These are phyloP conservation scores for Nyctibius grandis DNA, from an alignment of 2,797 vertebrate genomes.

Conservation along the genomic window DNA sequence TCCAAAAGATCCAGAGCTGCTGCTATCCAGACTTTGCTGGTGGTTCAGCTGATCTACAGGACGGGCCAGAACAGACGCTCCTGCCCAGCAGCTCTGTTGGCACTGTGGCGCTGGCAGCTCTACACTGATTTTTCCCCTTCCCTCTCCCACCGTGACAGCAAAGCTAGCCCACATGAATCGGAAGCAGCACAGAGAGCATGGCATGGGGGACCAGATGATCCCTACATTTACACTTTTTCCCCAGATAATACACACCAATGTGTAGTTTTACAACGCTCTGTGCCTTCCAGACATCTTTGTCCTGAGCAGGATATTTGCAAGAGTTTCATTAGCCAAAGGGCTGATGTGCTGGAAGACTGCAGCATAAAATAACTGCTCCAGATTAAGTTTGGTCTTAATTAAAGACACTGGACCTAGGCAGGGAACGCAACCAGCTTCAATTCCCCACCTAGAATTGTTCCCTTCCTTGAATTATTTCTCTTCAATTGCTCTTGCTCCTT, in stretches of 20 bases:
- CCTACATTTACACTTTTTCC: neutral
- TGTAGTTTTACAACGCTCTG: neutral
- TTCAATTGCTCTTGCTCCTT: neutral
- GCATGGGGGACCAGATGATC: neutral
- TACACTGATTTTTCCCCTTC: neutral
- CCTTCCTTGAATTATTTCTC: neutral
- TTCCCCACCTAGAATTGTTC: neutral
- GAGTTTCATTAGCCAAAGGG: neutral
- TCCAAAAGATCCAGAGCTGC: neutral
- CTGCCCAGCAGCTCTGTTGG: slow-evolving; percentile 1
- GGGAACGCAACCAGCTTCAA: neutral
- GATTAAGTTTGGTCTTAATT: neutral
- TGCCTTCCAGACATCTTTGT: neutral
- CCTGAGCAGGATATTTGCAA: neutral
- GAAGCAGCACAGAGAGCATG: neutral
- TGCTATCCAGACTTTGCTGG: neutral
- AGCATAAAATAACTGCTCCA: neutral
- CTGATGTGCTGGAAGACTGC: neutral
- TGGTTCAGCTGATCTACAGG: neutral
- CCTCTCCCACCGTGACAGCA: neutral
- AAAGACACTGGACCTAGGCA: neutral
- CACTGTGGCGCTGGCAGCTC: neutral
- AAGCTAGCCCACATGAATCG: neutral
- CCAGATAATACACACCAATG: neutral
- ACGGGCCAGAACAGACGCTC: neutral